Percentiles rank a stretch among this genome's conserved stretches.
phyloP scores from a whole-genome alignment of 2,113 vertebrate species.

The Lycaon pictus region DNA sequence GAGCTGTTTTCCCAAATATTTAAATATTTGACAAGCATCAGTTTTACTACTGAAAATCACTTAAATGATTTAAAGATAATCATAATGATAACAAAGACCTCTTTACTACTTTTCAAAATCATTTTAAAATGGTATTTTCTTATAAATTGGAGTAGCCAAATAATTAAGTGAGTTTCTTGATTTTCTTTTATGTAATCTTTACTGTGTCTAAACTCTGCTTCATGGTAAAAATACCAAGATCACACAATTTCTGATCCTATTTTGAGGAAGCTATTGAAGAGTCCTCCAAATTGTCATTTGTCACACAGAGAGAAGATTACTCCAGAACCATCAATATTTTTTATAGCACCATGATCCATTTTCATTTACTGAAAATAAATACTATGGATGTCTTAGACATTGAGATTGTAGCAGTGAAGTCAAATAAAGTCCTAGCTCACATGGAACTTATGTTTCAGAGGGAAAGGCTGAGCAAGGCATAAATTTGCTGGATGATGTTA shows the following conservation, averaged over 20 bases:
- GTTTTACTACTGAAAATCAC: background rate
- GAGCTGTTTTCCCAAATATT: background rate
- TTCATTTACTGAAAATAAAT: slow-evolving; percentile 6
- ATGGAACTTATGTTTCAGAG: background rate
- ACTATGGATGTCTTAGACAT: background rate
- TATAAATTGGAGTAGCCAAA: background rate
- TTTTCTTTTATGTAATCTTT: background rate
- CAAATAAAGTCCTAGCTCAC: background rate
- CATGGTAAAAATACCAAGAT: background rate
- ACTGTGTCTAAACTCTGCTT: background rate
- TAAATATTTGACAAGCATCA: background rate
- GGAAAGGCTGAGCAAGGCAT: background rate
- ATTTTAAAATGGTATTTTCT: background rate
- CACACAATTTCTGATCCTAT: background rate
- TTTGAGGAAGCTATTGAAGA: background rate
- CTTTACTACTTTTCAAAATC: background rate
- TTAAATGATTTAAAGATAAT: background rate
- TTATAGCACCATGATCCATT: background rate
- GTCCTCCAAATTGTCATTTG: background rate
- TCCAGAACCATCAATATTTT: background rate
- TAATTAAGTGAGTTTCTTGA: background rate
- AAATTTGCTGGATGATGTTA: background rate
- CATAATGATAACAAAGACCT: background rate
- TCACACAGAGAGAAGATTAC: background rate
- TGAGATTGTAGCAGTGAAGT: background rate